Conservation (phyloP, 2,797 vertebrate genomes). For the Clarias laeviceps region DNA sequence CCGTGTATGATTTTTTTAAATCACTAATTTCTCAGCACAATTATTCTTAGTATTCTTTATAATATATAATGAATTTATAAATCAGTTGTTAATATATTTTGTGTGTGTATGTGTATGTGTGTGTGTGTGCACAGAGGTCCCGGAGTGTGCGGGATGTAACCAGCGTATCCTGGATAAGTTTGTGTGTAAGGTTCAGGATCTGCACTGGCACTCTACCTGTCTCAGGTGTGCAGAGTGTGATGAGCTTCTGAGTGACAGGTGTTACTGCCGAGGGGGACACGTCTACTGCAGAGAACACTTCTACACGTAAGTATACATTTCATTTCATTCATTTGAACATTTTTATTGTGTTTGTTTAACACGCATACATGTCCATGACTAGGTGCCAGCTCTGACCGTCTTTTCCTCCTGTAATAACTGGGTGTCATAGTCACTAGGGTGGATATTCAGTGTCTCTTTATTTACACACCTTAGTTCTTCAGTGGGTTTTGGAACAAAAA, state of each 20-base stretch:
- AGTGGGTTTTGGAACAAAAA: not conserved
- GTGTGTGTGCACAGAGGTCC: constrained; percentile 82
- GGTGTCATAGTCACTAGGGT: not conserved
- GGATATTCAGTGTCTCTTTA: not conserved
- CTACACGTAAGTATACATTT: constrained; percentile 88
- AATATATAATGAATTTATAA: not conserved
- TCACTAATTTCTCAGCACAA: not conserved
- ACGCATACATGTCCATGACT: not conserved
- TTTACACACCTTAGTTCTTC: not conserved
- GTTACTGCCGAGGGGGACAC: constrained; percentile 91
- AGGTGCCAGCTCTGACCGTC: not conserved
- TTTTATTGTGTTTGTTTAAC: not conserved
- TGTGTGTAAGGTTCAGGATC: constrained; percentile 98
- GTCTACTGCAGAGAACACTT: constrained; percentile 99
- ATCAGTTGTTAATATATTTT: not conserved
- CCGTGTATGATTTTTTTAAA: not conserved
- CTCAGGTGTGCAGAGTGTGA: constrained; percentile 98
- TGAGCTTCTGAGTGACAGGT: constrained; percentile 91
- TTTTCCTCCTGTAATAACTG: not conserved
- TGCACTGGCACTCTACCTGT: constrained; percentile 98
- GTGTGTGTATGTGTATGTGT: constrained; percentile 11
- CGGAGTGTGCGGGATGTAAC: constrained; percentile 95
- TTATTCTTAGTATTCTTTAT: not conserved
- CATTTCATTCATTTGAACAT: not conserved
- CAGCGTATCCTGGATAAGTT: constrained; percentile 98